These are phyloP conservation scores for Trachelus iudaicus DNA, from an alignment of 2,888 invertebrate species.

Conservation along the genomic window DNA sequence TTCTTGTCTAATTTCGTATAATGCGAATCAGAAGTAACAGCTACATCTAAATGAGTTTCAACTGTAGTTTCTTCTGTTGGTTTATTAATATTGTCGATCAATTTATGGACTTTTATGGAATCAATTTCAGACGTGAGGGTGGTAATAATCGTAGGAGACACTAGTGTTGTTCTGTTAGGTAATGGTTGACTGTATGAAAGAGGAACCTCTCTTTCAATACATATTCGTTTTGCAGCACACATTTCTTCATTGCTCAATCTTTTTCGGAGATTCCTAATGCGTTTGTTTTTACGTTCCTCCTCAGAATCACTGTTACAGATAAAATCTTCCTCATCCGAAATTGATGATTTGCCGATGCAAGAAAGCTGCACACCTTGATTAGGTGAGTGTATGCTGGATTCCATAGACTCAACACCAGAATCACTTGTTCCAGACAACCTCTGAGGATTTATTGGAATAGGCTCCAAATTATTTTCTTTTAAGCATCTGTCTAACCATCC, in stretches of 20 bases:
- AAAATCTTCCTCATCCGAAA: constrained; percentile 76
- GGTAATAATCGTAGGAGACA: not conserved
- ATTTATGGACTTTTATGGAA: not conserved
- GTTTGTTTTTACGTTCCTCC: constrained; percentile 64
- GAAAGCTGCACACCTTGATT: constrained; percentile 13
- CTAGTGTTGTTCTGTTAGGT: not conserved
- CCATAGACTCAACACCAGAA: constrained; percentile 56
- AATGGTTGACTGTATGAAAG: constrained; percentile 16
- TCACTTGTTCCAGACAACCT: constrained; percentile 50
- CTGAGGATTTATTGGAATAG: constrained; percentile 14
- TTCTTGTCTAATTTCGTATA: not conserved
- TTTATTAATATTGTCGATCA: not conserved
- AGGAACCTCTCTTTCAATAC: constrained; percentile 23
- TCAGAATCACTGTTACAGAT: constrained; percentile 78
- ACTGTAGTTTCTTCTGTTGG: not conserved
- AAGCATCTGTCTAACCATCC: constrained; percentile 72
- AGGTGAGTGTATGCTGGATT: constrained; percentile 38
- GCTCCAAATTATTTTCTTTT: constrained; percentile 40
- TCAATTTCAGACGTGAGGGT: not conserved
- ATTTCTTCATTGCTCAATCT: constrained; percentile 47
- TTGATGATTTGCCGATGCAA: not conserved
- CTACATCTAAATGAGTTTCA: not conserved
- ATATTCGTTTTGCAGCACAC: constrained; percentile 33
- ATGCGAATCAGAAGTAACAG: not conserved
- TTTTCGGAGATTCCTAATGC: constrained; percentile 71